These are phyloP conservation scores for Dasysyrphus tricinctus DNA, from an alignment of 2,888 invertebrate genomes.

Conservation along the genomic window DNA sequence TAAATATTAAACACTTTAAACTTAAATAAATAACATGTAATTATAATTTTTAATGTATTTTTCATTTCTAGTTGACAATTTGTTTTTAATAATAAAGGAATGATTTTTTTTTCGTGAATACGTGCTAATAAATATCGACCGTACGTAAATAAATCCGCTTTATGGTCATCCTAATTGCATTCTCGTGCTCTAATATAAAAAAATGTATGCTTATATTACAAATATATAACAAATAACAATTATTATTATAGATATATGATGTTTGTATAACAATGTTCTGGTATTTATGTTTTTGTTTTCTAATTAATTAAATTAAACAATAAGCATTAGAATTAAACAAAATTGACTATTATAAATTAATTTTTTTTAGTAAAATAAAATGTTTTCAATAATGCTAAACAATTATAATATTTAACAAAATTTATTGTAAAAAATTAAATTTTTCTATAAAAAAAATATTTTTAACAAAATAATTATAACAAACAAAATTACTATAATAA, in stretches of 20 bases:
- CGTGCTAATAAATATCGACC: constrained; percentile 33
- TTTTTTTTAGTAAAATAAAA: neutral
- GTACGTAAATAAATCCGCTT: constrained; percentile 23
- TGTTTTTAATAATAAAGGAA: constrained; percentile 49
- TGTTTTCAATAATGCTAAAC: neutral
- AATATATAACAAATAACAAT: constrained; percentile 20
- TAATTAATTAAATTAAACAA: neutral
- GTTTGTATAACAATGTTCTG: constrained; percentile 20
- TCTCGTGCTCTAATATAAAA: constrained; percentile 55
- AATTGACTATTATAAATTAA: neutral
- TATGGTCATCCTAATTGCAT: constrained; percentile 40
- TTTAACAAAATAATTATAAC: neutral
- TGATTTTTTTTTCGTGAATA: constrained; percentile 43
- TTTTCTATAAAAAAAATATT: neutral
- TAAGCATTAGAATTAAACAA: neutral
- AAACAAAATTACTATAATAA: neutral
- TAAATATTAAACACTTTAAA: constrained; percentile 18
- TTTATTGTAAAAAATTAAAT: neutral
- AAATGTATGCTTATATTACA: neutral
- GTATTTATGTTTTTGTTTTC: constrained; percentile 6
- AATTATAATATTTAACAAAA: neutral
- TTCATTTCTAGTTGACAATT: neutral
- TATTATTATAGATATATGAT: neutral
- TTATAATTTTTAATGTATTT: constrained; percentile 11
- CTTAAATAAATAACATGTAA: constrained; percentile 28